Conservation (phyloP, 2,888 invertebrate species). For the Holacanthella duospinosa region DNA sequence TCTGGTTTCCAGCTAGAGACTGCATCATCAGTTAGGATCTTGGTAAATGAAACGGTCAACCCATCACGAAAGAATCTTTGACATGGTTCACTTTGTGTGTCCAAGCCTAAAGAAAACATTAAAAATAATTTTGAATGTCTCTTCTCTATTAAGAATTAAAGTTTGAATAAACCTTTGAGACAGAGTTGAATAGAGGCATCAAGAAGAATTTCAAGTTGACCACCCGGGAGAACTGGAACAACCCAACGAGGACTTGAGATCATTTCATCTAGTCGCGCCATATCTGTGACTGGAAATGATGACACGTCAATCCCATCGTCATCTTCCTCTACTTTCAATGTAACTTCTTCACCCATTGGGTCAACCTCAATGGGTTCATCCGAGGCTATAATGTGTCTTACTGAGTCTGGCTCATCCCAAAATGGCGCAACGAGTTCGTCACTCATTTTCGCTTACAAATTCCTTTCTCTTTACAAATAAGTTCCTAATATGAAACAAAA, state of each 20-base stretch:
- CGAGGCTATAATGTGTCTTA: background rate
- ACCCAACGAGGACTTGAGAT: slow-evolving; percentile 94
- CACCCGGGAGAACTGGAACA: slow-evolving; percentile 90
- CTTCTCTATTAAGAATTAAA: background rate
- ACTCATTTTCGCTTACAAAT: background rate
- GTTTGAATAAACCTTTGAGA: slow-evolving; percentile 54
- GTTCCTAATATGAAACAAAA: background rate
- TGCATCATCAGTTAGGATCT: slow-evolving; percentile 93
- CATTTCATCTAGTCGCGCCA: slow-evolving; percentile 85
- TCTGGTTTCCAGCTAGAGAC: slow-evolving; percentile 96
- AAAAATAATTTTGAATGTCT: background rate
- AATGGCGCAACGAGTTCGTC: background rate
- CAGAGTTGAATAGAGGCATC: slow-evolving; percentile 81
- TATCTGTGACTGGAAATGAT: slow-evolving; percentile 70
- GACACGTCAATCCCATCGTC: slow-evolving; percentile 14
- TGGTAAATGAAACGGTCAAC: slow-evolving; percentile 84
- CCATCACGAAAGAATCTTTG: slow-evolving; percentile 92
- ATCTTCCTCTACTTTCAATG: background rate
- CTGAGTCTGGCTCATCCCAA: slow-evolving; percentile 3
- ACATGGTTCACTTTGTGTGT: slow-evolving; percentile 77
- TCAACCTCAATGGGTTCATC: background rate
- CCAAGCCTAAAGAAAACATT: slow-evolving; percentile 53
- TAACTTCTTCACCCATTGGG: background rate
- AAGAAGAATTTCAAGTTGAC: slow-evolving; percentile 83
- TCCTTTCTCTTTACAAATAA: background rate